Conservation (phyloP, 1,140 invertebrate genomes). For the Hyles vespertilio region DNA sequence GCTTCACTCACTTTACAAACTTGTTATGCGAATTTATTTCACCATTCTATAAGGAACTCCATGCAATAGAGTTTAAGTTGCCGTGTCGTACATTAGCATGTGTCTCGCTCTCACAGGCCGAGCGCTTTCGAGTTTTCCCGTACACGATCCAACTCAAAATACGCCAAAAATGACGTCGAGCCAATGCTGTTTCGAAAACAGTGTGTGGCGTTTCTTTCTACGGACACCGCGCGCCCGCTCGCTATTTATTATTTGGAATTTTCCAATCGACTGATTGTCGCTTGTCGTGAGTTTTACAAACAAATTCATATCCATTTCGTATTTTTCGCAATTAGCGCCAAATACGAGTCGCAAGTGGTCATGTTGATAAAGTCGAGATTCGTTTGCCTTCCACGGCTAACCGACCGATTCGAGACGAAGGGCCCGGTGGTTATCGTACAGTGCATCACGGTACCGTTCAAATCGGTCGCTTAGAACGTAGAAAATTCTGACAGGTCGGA, state of each 20-base stretch:
- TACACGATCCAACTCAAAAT: slow-evolving; percentile 72
- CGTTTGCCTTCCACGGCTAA: slow-evolving; percentile 31
- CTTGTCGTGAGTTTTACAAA: slow-evolving; percentile 67
- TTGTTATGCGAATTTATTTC: slow-evolving; percentile 42
- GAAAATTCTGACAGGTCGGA: slow-evolving; percentile 72
- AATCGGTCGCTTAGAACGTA: slow-evolving; percentile 51
- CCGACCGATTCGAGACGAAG: slow-evolving; percentile 44
- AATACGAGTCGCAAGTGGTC: slow-evolving; percentile 62
- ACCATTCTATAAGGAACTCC: slow-evolving; percentile 43
- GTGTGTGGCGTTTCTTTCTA: slow-evolving; percentile 62
- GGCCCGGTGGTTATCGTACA: slow-evolving; percentile 10
- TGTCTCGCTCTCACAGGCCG: slow-evolving; percentile 61
- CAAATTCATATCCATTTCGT: slow-evolving; percentile 63
- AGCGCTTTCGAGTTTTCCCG: slow-evolving; percentile 73
- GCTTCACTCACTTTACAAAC: slow-evolving; percentile 51
- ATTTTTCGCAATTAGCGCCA: slow-evolving; percentile 67
- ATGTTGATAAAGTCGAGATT: slow-evolving; percentile 50
- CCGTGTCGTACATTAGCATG: slow-evolving; percentile 26
- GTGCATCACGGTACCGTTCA: slow-evolving; percentile 15
- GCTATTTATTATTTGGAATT: slow-evolving; percentile 64
- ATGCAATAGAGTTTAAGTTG: slow-evolving; percentile 51
- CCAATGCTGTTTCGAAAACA: slow-evolving; percentile 71
- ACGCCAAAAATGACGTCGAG: slow-evolving; percentile 74
- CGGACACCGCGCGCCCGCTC: slow-evolving; percentile 55
- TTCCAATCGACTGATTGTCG: slow-evolving; percentile 61